Percentiles rank a stretch among this genome's conserved stretches.
These are phyloP conservation scores for Cephus nigrinus DNA, from an alignment of 2,888 invertebrate genomes.

Conservation along the genomic window DNA sequence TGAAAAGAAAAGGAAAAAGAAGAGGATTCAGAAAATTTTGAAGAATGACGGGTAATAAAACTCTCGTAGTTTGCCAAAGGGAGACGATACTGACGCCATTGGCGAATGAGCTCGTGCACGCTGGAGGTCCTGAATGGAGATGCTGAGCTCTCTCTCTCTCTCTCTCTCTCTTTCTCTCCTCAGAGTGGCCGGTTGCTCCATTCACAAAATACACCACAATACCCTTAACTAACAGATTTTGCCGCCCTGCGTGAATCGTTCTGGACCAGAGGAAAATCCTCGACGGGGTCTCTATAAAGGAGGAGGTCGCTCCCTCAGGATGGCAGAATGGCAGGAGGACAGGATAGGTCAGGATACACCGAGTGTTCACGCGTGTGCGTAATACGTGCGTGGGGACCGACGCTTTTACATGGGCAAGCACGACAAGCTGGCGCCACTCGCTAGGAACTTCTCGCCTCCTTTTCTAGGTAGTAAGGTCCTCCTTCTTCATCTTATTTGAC, in stretches of 20 bases:
- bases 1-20: constrained; percentile 15
- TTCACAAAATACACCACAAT: constrained; percentile 57
- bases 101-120: constrained; percentile 43
- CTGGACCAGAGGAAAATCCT: constrained; percentile 37
- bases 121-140: constrained; percentile 50
- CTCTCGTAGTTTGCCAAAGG: neutral
- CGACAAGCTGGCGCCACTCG: constrained; percentile 60
- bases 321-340: neutral
- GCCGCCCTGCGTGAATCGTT: constrained; percentile 34
- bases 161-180: constrained; percentile 21
- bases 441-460: constrained; percentile 32
- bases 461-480: constrained; percentile 14
- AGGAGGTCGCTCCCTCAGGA: neutral
- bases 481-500: constrained; percentile 26
- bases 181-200: constrained; percentile 44
- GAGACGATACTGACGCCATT: constrained; percentile 45
- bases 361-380: constrained; percentile 18
- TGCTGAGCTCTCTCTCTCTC: constrained; percentile 30
- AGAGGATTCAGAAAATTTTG: neutral
- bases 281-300: constrained; percentile 15
- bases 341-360: neutral
- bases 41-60: neutral
- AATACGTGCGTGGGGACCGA: neutral
- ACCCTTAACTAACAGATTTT: constrained; percentile 54
- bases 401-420: constrained; percentile 22